Conservation (phyloP, 2,113 vertebrate genomes). For the Bubo scandiacus region DNA sequence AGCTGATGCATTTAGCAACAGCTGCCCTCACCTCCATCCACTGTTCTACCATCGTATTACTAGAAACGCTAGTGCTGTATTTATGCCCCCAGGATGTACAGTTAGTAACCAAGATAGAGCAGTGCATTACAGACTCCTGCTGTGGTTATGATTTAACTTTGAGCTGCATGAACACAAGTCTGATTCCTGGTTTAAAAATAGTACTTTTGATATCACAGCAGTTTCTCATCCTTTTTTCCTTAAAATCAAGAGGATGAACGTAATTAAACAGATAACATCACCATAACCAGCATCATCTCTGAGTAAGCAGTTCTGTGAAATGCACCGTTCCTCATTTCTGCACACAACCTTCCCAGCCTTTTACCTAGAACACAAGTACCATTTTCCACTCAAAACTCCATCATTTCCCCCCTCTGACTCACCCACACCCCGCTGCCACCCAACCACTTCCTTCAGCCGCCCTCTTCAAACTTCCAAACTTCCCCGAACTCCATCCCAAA, state of each 20-base stretch:
- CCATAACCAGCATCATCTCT: fast-evolving
- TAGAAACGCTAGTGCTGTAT: neutral
- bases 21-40: neutral
- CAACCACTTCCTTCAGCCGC: neutral
- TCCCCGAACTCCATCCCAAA: neutral
- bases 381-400: neutral
- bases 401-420: neutral
- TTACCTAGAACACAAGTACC: fast-evolving
- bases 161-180: neutral
- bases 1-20: neutral
- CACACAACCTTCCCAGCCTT: neutral
- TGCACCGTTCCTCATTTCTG: fast-evolving
- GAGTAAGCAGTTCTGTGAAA: neutral
- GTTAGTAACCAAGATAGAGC: neutral
- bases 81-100: neutral
- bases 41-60: neutral
- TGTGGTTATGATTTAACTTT: neutral
- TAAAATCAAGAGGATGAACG: neutral
- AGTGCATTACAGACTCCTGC: neutral
- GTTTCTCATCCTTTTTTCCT: neutral
- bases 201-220: neutral
- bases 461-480: neutral
- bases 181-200: neutral
- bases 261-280: neutral
- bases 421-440: neutral